Percentiles rank a stretch among this genome's conserved stretches.
phyloP scores from a whole-genome alignment of 1,140 invertebrate species.

The Protaetia brevitarsis region DNA sequence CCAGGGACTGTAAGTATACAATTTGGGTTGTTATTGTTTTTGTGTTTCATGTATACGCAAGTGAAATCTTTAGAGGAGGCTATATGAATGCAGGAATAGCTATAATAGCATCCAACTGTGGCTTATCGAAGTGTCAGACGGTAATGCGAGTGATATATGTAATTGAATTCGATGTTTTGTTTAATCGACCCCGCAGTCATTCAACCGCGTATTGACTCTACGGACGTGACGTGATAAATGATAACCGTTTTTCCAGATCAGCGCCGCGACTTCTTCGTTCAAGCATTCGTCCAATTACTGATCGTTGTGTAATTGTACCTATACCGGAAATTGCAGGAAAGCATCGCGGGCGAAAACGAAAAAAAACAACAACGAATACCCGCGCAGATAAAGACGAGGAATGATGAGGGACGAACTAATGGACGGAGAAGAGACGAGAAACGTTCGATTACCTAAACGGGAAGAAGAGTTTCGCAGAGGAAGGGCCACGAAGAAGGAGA shows the following conservation, averaged over 20 bases:
- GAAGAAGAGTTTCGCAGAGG: background rate
- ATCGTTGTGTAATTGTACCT: background rate
- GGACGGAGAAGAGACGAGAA: background rate
- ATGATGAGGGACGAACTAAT: background rate
- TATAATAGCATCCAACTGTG: too few relatives aligned
- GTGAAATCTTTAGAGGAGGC: too few relatives aligned
- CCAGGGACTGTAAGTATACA: too few relatives aligned
- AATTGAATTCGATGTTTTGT: too few relatives aligned
- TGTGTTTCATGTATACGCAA: too few relatives aligned
- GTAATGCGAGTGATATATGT: too few relatives aligned
- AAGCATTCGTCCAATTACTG: slow-evolving; percentile 3
- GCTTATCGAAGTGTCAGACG: too few relatives aligned
- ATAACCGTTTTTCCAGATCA: background rate
- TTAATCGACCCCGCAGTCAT: background rate
- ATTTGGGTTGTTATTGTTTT: too few relatives aligned
- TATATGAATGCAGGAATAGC: too few relatives aligned
- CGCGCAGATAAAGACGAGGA: background rate
- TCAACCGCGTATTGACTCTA: background rate
- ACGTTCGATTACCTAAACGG: background rate
- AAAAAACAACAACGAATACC: background rate
- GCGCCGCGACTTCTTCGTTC: background rate
- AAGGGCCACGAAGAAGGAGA: background rate
- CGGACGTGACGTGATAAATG: slow-evolving; percentile 1
- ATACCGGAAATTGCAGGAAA: slow-evolving; percentile 13
- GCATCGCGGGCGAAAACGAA: background rate